Base-by-base conservation (phyloP, 1,140 invertebrate species). In the Episyrphus balteatus region DNA sequence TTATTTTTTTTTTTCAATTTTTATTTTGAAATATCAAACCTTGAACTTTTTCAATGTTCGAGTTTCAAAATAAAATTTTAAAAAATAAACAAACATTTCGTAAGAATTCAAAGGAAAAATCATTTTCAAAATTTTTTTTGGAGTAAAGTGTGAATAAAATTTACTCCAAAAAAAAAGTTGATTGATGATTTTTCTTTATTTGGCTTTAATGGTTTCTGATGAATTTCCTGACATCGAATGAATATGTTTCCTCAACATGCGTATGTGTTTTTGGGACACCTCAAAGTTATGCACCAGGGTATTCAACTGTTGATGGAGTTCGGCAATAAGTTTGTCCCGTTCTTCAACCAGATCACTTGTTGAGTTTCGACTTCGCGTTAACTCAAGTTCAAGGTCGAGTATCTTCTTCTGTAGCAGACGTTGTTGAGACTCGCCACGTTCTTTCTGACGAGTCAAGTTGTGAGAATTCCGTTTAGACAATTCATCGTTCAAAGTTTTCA, bases 211-310 rank as follows among this genome's bases (percentile, higher is more conserved):
- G 21, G 3, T 26, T 3, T 26, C 8, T 3, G 21, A 26, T 26
- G 21, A 26, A 26, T 3, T 26, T 26, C 21, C 21, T 26, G 59
- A 62, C 62, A 65, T 65, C 26, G 58, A 55, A 26, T 65, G 65
- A 26, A 65, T 65, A 37, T 65, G 62, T 5, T 57, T 51, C 1
- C 62, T 52, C 1, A 66, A 53, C 0, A 66, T 57, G 1, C 62
- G 53, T 32, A 66, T 66, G 42, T 66, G 62, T 32, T 66, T 66
- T 51, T 65, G 62, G 1, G 62, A 65, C 2, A 66, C 58, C 48
- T 66, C 62, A 17, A 66, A 66, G 18, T 66, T 65, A 44, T 66
- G 62, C 10, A 66, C 62, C 32, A 66, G 37, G 6, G 58, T 66
- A 19, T 65, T 63, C 9, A 66, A 50, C 21, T 66, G 62, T 1